Evolutionary conservation across 64 coral and sea anemone genomes (phyloP).

Genomic region (Montipora efflorescens): DNA sequence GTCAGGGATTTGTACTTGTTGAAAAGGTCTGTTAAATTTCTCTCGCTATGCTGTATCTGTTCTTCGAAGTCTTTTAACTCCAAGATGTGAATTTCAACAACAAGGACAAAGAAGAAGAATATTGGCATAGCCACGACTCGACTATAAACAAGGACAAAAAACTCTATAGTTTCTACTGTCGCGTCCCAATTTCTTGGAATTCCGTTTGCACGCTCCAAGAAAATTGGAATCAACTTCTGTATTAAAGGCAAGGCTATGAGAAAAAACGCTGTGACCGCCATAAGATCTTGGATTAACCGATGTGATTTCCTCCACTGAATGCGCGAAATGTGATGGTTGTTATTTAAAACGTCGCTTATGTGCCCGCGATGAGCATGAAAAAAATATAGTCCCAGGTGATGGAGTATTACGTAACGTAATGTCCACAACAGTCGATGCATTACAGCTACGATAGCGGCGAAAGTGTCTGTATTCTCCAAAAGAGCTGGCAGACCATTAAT

Average conservation of each 20-base stretch:
- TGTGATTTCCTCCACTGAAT: constrained; percentile 22
- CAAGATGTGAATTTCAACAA: constrained; percentile 59
- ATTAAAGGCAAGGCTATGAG: constrained; percentile 65
- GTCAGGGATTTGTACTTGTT: constrained; percentile 61
- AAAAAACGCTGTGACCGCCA: constrained; percentile 62
- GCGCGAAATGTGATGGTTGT: constrained; percentile 31
- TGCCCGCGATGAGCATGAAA: constrained; percentile 59
- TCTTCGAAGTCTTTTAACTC: constrained; percentile 56
- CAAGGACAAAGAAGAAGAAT: constrained; percentile 74
- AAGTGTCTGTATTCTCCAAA: constrained; percentile 31
- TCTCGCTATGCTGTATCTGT: constrained; percentile 20
- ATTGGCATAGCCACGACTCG: constrained; percentile 65
- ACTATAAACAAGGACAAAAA: constrained; percentile 83
- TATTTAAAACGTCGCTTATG: constrained; percentile 60
- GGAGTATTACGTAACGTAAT: constrained; percentile 63
- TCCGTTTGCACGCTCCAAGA: constrained; percentile 41
- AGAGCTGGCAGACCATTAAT: constrained; percentile 55
- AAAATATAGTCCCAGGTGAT: constrained; percentile 73
- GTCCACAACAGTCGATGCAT: constrained; percentile 79
- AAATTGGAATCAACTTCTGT: constrained; percentile 78
- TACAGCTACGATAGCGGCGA: constrained; percentile 69
- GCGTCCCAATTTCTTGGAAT: constrained; percentile 72
- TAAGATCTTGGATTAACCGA: constrained; percentile 48
- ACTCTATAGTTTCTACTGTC: constrained; percentile 71
- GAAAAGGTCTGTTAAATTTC: constrained; percentile 36